phyloP scores from a whole-genome alignment of 2,113 vertebrate genomes.

The Hippocampus guttulatus region DNA sequence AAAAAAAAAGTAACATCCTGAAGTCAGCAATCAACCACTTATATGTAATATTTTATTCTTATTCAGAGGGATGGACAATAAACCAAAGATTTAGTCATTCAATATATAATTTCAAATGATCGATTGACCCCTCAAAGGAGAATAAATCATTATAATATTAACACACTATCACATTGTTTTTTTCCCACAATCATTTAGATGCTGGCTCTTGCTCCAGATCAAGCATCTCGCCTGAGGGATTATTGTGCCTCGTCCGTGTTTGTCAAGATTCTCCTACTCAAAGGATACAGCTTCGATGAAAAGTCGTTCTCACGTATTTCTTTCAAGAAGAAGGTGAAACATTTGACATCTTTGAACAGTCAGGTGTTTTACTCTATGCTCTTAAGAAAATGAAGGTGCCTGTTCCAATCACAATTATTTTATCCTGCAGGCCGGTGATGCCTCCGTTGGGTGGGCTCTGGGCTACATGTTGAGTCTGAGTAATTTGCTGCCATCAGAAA shows the following conservation, averaged over 20 bases:
- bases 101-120: too few species aligned
- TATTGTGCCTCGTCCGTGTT: slow-evolving; percentile 75
- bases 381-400: background rate
- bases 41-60: background rate
- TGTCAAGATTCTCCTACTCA: slow-evolving; percentile 69
- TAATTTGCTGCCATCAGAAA: slow-evolving; percentile 75
- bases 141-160: background rate
- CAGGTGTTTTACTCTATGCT: background rate
- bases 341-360: background rate
- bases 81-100: background rate
- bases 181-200: slow-evolving; percentile 48
- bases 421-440: slow-evolving; percentile 68
- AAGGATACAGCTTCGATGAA: slow-evolving; percentile 75
- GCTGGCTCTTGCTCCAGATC: slow-evolving; percentile 28
- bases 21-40: background rate
- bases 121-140: too few species aligned
- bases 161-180: background rate
- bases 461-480: slow-evolving; percentile 92
- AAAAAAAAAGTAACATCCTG: too few species aligned
- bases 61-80: background rate
- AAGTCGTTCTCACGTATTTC: slow-evolving; percentile 69
- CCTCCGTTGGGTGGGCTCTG: slow-evolving; percentile 83
- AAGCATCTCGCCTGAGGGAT: slow-evolving; percentile 59
- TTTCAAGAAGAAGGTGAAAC: slow-evolving; percentile 77
- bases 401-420: background rate